Evolutionary conservation across 2,113 vertebrate genomes (phyloP), one percentile per base, ranked within the genome.

Genomic region (Xerus inauris): DNA sequence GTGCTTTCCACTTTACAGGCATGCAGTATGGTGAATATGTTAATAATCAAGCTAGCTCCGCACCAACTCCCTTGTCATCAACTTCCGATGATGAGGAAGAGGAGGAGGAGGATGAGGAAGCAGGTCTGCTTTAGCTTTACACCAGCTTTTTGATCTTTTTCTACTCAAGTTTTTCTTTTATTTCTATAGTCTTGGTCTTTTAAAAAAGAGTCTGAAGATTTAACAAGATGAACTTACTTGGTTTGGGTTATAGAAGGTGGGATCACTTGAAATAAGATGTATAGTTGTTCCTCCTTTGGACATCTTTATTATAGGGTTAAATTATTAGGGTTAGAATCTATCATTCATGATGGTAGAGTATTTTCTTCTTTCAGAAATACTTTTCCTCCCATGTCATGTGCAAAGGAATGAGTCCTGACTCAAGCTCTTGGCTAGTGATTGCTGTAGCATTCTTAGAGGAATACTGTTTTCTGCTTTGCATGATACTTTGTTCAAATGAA

Each of bases 51-150:
- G 98, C 99, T 99, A 99, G 99, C 99, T 99, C 99, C 98, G 98
- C 99, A 98, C 98, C 99, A 97, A 98, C 99, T 99, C 99, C 99
- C 99, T 99, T 99, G 98, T 99, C 99, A 99, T 99, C 99, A 99
- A 98, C 99, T 99, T 99, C 99, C 98, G 99, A 99, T 98, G 99
- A 99, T 98, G 99, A 99, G 96, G 99, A 99, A 98, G 99, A 98
- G 97, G 98, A 99, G 88, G 99, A 99, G 97, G 99, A 99, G 98
- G 99, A 99, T 99, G 99, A 99, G 99, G 99, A 99, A 99, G 99
- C 99, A 99, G 99, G 99, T 99, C 99, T 99, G 99, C 99, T 99
- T 99, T 99, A 98, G 99, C 99, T 99, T 99, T 99, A 99, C 98
- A 98, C 98, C 91, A 98, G 98, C n/a, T 98, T 98, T 97, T 98